Evolutionary conservation across 2,888 invertebrate species (phyloP), one percentile per base, ranked within the genome.

Genomic region (Glomeris marginata): DNA sequence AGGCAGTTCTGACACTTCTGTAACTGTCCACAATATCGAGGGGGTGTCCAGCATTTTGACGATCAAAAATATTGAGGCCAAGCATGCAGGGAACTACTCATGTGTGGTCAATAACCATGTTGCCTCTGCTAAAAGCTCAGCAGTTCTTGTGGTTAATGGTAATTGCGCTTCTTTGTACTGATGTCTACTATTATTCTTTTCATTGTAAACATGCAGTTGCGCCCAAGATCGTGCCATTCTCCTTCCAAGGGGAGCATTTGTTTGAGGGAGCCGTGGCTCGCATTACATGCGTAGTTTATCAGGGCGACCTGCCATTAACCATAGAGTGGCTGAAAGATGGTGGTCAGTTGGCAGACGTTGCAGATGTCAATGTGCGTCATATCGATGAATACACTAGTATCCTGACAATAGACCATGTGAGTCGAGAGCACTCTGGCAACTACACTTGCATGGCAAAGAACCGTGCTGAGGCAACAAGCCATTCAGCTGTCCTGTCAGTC

Each of bases 11-110:
- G 16, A 33, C 11, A 8, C 34, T 10, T 21, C 45, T 42, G 36
- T 52, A 13, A 35, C 43, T 2, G 36, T 45, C 11, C 41, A 46
- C 21, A 35, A 45, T 16, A 43, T 50, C 10, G 55, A 50, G 18
- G 41, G 47, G 20, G 35, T 52, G 41, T 73, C 73, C 54, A 75
- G 77, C 54, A 66, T 77, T 46, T 68, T 84, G 49, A 76, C 56
- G 5, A 58, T 67, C 5, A 54, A 56, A 8, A 59, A 61, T 22
- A 52, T 64, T 45, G 55, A 59, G 6, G 49, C 59, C 8, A 55
- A 55, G 10, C 65, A 66, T 54, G 52, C 54, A 28, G 58, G 58
- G 1, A 56, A 56, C 41, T 58, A 58, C 46, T 50, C 56, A 1
- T 58, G 58, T 42, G 36, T 40, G 11, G 58, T 53, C 1, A 44